Conservation (phyloP, 1,140 invertebrate species). For the Papilio polyxenes region DNA sequence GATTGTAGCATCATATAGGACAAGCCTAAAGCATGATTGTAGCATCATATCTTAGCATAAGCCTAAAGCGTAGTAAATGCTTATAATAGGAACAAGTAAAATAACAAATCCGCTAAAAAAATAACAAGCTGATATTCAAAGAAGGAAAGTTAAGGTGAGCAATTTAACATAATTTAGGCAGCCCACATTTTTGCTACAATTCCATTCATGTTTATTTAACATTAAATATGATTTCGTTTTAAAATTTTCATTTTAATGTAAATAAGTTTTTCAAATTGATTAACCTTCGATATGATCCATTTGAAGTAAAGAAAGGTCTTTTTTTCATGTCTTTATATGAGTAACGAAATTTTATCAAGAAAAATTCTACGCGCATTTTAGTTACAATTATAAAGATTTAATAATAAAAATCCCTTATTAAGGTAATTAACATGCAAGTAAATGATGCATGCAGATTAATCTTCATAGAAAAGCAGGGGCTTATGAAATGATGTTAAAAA, state of each 20-base stretch:
- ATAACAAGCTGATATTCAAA: too few relatives aligned
- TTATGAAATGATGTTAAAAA: neutral
- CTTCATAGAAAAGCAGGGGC: neutral
- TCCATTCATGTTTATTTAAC: neutral
- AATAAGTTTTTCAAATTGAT: neutral
- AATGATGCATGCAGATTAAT: slow-evolving; percentile 7
- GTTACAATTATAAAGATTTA: neutral
- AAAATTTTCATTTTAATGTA: neutral
- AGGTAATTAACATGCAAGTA: slow-evolving; percentile 5
- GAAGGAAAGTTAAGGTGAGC: neutral
- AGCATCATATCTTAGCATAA: neutral
- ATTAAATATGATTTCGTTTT: neutral
- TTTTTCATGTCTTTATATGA: neutral
- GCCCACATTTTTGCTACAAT: neutral
- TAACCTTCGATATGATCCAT: neutral
- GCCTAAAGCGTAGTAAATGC: too few relatives aligned
- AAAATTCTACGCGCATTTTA: neutral
- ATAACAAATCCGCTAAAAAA: too few relatives aligned
- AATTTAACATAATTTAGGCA: neutral
- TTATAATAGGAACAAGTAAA: too few relatives aligned
- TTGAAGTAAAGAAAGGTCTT: neutral
- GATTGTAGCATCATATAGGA: neutral
- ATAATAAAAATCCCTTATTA: neutral
- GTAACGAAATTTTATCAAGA: neutral
- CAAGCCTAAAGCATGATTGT: neutral